A percentile compares a stretch with the other conserved stretches of the same genome.
These are phyloP conservation scores for Ophioninae sp. DNA, from an alignment of 2,888 invertebrate species.

Conservation along the genomic window DNA sequence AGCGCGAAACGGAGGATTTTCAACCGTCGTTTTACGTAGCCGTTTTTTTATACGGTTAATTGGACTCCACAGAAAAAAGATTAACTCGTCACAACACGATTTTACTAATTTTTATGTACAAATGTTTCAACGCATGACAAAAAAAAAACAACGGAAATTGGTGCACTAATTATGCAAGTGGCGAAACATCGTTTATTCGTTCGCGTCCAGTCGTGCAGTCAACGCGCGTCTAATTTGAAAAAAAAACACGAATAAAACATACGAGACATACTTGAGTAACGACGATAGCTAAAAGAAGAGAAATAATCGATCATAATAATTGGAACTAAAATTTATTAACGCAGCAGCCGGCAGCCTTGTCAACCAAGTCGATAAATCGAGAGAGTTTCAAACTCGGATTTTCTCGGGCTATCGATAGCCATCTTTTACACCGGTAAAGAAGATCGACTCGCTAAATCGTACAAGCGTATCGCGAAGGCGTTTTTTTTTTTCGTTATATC, in stretches of 20 bases:
- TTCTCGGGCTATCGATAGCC: neutral
- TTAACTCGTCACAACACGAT: neutral
- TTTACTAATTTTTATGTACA: neutral
- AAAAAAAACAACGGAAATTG: neutral
- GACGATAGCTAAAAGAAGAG: neutral
- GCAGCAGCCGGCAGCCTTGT: neutral
- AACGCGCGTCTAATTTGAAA: neutral
- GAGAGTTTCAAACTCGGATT: neutral
- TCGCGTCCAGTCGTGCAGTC: neutral
- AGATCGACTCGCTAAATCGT: neutral
- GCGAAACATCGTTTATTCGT: neutral
- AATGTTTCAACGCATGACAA: neutral
- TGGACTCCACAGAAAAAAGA: too few species aligned
- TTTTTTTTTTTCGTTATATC: neutral
- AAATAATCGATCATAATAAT: neutral
- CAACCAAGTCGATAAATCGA: neutral
- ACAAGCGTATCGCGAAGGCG: too few species aligned
- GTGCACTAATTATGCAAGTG: neutral
- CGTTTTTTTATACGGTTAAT: too few species aligned
- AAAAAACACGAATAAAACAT: neutral
- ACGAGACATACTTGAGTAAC: neutral
- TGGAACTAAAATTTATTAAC: neutral
- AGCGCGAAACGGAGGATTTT: too few species aligned
- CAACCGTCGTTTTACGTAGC: too few species aligned
- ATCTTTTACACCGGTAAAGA: neutral